A percentile compares a stretch with the other conserved stretches of the same genome.
Evolutionary conservation across 2,888 invertebrate genomes (phyloP).

Genomic region (Liopterus haemorrhoidalis): DNA sequence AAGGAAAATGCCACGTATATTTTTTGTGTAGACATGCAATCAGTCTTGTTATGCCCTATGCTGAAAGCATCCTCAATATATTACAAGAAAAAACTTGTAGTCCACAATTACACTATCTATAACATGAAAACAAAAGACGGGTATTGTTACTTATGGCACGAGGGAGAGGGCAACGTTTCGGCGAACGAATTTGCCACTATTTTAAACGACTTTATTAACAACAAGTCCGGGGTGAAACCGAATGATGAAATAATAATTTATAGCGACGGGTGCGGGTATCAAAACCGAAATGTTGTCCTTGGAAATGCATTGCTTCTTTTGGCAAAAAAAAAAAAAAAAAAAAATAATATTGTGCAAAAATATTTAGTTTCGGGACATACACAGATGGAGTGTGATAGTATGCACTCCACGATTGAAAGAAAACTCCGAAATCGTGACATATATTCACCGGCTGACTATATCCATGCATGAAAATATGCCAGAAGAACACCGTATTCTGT

Average conservation of each 20-base stretch:
- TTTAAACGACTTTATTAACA: constrained; percentile 11
- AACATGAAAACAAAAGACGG: constrained; percentile 29
- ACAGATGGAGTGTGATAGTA: constrained; percentile 36
- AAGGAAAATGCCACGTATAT: constrained; percentile 14
- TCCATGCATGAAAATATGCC: constrained; percentile 27
- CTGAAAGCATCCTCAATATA: constrained; percentile 26
- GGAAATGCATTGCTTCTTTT: constrained; percentile 33
- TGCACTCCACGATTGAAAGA: constrained; percentile 33
- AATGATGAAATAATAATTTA: constrained; percentile 29
- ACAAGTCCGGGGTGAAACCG: constrained; percentile 7
- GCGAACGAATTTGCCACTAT: constrained; percentile 15
- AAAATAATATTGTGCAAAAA: constrained; percentile 33
- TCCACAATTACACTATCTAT: constrained; percentile 34
- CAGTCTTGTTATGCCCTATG: constrained; percentile 26
- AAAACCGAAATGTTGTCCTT: constrained; percentile 34
- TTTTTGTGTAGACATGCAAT: constrained; percentile 27
- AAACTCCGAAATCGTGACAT: constrained; percentile 25
- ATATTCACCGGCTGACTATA: constrained; percentile 28
- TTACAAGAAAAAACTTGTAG: constrained; percentile 30
- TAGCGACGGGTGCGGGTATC: constrained; percentile 35
- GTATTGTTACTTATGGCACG: constrained; percentile 33
- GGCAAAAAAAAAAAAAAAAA: constrained; percentile 23
- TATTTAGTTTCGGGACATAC: constrained; percentile 35
- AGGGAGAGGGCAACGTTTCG: constrained; percentile 27
- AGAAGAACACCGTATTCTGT: constrained; percentile 27